These are phyloP conservation scores for Simalia tracyae DNA, from an alignment of 2,797 vertebrate species.

Conservation along the genomic window DNA sequence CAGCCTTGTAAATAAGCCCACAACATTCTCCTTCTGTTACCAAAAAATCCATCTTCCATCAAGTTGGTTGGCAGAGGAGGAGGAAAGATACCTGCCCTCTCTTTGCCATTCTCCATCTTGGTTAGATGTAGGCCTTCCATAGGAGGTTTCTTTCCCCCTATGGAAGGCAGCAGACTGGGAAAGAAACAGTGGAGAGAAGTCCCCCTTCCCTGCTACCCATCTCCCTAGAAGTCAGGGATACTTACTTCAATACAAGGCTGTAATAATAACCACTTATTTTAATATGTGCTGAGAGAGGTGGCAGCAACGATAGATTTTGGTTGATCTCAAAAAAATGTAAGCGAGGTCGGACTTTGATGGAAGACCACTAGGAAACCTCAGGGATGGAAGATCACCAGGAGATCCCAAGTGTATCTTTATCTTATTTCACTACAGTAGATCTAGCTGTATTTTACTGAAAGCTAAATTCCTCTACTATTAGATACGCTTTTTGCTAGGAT, in stretches of 20 bases:
- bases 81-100: background rate
- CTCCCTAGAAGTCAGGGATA: background rate
- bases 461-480: background rate
- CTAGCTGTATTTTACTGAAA: background rate
- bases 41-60: background rate
- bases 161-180: too few relatives aligned
- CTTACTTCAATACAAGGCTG: background rate
- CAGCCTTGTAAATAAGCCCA: background rate
- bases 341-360: background rate
- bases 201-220: background rate
- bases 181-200: too few relatives aligned
- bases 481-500: fast-evolving
- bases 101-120: background rate
- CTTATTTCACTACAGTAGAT: background rate
- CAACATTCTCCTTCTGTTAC: background rate
- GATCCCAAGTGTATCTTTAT: background rate
- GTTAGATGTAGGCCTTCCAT: background rate
- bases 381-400: background rate
- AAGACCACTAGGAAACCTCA: background rate
- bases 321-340: background rate
- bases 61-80: too few relatives aligned
- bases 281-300: background rate
- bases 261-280: background rate
- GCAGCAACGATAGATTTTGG: background rate
- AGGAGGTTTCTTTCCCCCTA: too few relatives aligned